phyloP scores from a whole-genome alignment of 2,113 vertebrate genomes.

The Microcebus tavaratra region DNA sequence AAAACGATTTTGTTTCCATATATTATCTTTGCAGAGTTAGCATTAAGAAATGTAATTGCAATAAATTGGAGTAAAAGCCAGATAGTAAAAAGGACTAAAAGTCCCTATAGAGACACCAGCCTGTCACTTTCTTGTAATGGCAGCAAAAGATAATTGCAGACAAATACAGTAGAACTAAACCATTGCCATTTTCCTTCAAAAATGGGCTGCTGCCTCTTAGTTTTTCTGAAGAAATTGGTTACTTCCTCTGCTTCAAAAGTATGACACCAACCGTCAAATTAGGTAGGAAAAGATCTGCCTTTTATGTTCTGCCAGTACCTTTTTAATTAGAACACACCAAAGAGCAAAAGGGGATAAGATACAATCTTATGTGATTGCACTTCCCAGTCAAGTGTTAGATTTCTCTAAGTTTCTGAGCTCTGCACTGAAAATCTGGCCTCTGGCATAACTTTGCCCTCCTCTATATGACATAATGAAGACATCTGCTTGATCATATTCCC shows the following conservation, averaged over 20 bases:
- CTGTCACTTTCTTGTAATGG: conserved; percentile 79
- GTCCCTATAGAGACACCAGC: conserved; percentile 75
- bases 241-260: conserved; percentile 67
- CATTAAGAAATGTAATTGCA: conserved; percentile 72
- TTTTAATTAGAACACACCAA: conserved; percentile 66
- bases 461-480: conserved; percentile 73
- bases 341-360: conserved; percentile 42
- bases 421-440: conserved; percentile 69
- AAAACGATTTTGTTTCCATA: conserved; percentile 73
- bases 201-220: conserved; percentile 57
- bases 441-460: conserved; percentile 68
- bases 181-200: conserved; percentile 68
- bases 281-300: conserved; percentile 59
- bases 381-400: conserved; percentile 64
- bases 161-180: conserved; percentile 72
- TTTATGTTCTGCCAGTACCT: not conserved
- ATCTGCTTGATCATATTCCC: conserved; percentile 74
- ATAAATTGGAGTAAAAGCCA: conserved; percentile 81
- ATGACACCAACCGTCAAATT: conserved; percentile 66
- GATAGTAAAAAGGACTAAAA: conserved; percentile 79
- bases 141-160: conserved; percentile 83
- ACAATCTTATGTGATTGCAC: conserved; percentile 59
- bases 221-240: conserved; percentile 65
- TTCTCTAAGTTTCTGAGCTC: conserved; percentile 71
- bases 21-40: conserved; percentile 72